Conservation (phyloP, 1,140 invertebrate genomes). For the Euwallacea fornicatus region DNA sequence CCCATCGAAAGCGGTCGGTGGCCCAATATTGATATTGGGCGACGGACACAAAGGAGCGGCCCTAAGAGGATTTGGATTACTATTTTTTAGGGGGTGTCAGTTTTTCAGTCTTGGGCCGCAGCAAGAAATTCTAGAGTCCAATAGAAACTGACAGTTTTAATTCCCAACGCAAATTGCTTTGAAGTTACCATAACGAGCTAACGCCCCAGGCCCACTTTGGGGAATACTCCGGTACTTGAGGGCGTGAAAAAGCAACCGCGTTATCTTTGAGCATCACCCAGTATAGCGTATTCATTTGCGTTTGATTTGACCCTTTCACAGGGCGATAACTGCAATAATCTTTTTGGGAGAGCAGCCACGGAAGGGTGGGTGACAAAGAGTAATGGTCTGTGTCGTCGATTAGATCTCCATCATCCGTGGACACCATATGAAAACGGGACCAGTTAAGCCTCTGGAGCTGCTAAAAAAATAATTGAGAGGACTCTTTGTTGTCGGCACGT, state of each 20-base stretch:
- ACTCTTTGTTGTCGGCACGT: constrained; percentile 33
- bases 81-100: constrained; percentile 34
- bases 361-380: constrained; percentile 37
- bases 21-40: constrained; percentile 42
- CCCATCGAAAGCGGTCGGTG: constrained; percentile 1
- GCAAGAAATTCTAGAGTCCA: constrained; percentile 1
- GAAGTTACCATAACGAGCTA: constrained; percentile 32
- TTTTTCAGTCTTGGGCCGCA: background rate
- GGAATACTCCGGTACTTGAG: constrained; percentile 4
- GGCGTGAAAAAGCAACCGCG: constrained; percentile 32
- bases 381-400: constrained; percentile 34
- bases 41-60: constrained; percentile 41
- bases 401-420: constrained; percentile 23
- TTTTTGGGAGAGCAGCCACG: constrained; percentile 25
- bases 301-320: constrained; percentile 36
- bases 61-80: constrained; percentile 46
- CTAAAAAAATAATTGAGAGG: constrained; percentile 34
- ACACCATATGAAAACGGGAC: constrained; percentile 18
- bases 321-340: constrained; percentile 31
- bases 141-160: constrained; percentile 30
- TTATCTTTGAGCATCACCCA: background rate
- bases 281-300: constrained; percentile 23
- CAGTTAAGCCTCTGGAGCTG: constrained; percentile 28
- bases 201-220: constrained; percentile 5
- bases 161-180: constrained; percentile 28